Evolutionary conservation across 2,888 invertebrate species (phyloP), one percentile per base, ranked within the genome.

Genomic region (Caenorhabditis auriculariae): DNA sequence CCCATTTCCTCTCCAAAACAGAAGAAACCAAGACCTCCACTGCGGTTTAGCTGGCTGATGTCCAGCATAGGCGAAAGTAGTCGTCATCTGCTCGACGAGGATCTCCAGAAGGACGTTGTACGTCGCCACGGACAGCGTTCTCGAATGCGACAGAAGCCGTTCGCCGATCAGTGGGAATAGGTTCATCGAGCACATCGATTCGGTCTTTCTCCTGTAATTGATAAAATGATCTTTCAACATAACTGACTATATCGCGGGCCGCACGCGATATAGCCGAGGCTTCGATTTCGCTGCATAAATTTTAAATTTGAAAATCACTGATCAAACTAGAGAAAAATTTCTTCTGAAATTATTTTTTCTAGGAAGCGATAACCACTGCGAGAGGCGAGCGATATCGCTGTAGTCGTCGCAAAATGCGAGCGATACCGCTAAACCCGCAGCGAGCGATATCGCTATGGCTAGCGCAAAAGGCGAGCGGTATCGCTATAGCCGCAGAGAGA

Each of bases 141-240:
- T 91, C 81, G 92, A 91, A 82, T 91, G 90, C 54, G 91, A 85
- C 75, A 92, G 86, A 76, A 99, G 87, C 69, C 95, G 87, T 82
- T 94, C 94, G 32, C 94, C 91, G 76, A 99, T 87, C 79, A 98
- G 85, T 26, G 95, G 94, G 86, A 96, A 96, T 81, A 99, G 87
- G 87, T 99, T 99, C 85, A 93, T 91, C 1, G 95, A 93, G 70
- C 91, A 91, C 93, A 99, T 94, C 52, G 95, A 93, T 85, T 99
- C 98, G 85, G 94, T 94, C 85, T 99, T 99, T 78, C 98, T 88
- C 85, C 93, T 93, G 85, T 15, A 79, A 76, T 41, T 15, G 41
- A 29, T 7, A 26, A 26, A 44, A 21, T 9, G 15, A 82, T 27
- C 49, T n/a, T 24, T 45, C 19, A 35, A 47, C 21, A 17, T 15